Percentiles rank a stretch among this genome's conserved stretches.
phyloP scores from a whole-genome alignment of 2,113 vertebrate genomes.

The Drymodes brunneopygia region DNA sequence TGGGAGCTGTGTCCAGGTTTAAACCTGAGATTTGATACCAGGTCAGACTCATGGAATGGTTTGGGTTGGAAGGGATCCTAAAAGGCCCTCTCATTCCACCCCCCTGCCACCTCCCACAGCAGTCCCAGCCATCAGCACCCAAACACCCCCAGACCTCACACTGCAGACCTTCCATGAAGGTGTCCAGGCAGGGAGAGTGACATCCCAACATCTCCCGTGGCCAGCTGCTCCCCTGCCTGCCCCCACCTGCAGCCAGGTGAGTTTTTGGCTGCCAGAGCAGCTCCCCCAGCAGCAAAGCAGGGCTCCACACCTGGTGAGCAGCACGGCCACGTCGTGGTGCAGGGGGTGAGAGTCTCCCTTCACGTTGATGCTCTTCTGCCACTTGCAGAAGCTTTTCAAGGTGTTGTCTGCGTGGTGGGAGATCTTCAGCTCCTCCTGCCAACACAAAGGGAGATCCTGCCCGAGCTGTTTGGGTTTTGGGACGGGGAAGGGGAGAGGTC shows the following conservation, averaged over 20 bases:
- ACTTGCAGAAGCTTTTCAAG: slow-evolving; percentile 92
- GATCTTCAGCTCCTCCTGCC: slow-evolving; percentile 90
- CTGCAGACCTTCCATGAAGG: rapidly evolving
- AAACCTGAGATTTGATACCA: not conserved
- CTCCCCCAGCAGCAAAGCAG: rapidly evolving
- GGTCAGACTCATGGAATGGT: not conserved
- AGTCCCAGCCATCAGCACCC: not conserved
- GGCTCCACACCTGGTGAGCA: slow-evolving; percentile 87
- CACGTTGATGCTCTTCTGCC: slow-evolving; percentile 92
- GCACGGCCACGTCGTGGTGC: slow-evolving; percentile 90
- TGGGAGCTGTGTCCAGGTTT: not conserved
- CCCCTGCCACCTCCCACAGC: not conserved
- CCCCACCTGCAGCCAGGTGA: not conserved
- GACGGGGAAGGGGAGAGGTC: not conserved
- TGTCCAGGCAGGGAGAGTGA: not conserved
- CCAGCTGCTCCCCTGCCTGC: not conserved
- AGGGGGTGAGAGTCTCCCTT: slow-evolving; percentile 86
- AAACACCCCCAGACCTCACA: not conserved
- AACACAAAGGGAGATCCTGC: not conserved
- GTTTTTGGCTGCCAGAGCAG: rapidly evolving
- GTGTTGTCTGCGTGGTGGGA: slow-evolving; percentile 94
- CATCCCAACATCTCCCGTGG: rapidly evolving
- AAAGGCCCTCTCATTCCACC: not conserved
- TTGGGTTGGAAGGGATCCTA: not conserved
- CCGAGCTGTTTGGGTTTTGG: not conserved